phyloP scores from a whole-genome alignment of 2,888 invertebrate species.

The Glaucopsyche alexis region DNA sequence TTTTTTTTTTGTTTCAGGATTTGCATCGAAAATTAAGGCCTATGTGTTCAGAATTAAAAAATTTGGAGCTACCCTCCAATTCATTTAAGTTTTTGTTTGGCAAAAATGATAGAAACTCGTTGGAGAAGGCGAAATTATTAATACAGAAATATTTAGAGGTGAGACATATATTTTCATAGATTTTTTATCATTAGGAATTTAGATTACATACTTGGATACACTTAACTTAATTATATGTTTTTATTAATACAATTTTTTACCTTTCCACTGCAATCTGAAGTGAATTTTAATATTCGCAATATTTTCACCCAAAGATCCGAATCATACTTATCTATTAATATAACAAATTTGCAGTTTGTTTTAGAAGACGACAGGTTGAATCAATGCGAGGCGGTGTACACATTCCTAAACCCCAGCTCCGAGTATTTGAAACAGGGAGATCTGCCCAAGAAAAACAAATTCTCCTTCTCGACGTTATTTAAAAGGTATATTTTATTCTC shows the following conservation, averaged over 20 bases:
- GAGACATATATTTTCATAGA: slow-evolving; percentile 47
- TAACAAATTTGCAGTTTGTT: slow-evolving; percentile 81
- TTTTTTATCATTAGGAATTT: too few relatives aligned
- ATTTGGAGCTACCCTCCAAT: slow-evolving; percentile 89
- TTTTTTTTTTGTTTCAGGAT: slow-evolving; percentile 81
- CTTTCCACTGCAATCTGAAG: too few relatives aligned
- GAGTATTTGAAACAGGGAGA: slow-evolving; percentile 91
- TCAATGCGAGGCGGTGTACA: slow-evolving; percentile 93
- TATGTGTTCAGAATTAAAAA: slow-evolving; percentile 89
- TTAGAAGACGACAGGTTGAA: slow-evolving; percentile 92
- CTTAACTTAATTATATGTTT: too few relatives aligned
- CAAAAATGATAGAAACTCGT: slow-evolving; percentile 88
- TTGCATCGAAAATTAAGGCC: slow-evolving; percentile 91
- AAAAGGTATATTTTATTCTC: slow-evolving; percentile 81
- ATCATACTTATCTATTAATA: slow-evolving; percentile 15
- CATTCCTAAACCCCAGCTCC: slow-evolving; percentile 95
- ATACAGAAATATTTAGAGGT: slow-evolving; percentile 93
- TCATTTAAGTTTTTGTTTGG: slow-evolving; percentile 90
- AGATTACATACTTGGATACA: too few relatives aligned
- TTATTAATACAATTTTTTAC: too few relatives aligned
- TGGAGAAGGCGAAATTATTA: slow-evolving; percentile 90
- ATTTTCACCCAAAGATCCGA: too few relatives aligned
- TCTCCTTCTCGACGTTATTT: slow-evolving; percentile 91
- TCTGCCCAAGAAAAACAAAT: slow-evolving; percentile 91
- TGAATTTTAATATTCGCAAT: too few relatives aligned